Evolutionary conservation across 2,888 invertebrate species (phyloP), one percentile per base, ranked within the genome.

Genomic region (Drosophila multiciliata): DNA sequence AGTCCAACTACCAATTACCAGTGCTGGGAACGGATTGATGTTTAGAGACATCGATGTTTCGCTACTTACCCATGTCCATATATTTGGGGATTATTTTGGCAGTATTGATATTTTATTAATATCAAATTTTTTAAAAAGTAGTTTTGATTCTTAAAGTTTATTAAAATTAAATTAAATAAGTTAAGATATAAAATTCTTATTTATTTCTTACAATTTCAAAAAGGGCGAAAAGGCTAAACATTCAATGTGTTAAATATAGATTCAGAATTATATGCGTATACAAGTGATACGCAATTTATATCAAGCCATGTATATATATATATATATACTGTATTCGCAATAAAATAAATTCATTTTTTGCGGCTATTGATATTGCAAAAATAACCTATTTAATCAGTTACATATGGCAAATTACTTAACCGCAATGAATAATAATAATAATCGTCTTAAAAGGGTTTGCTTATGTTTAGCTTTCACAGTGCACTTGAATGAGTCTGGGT

Each of bases 361-460:
- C 40, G 40, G 40, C n/a, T 40, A 4, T n/a, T 40, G 9, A 9
- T 40, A 40, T 40, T 40, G 2, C 38, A n/a, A 8, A 40, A 40
- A 40, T 40, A n/a, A n/a, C n/a, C 40, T 9, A 40, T 40, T 40
- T 40, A n/a, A n/a, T n/a, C 3, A n/a, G 0, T 8, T n/a, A 40
- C 8, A 9, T n/a, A 40, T 40, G 17, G 17, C 2, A 40, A 40
- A n/a, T n/a, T 9, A 40, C 9, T 40, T 3, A 38, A 40, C 40
- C 40, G 40, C 40, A 40, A 9, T 40, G 40, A 40, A 40, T 40
- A n/a, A 40, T 40, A 40, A n/a, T n/a, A n/a, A n/a, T n/a, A n/a
- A n/a, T 1, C 40, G 4, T 8, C 4, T 38, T 3, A 8, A 38
- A 17, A 17, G 4, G 4, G 8, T 17, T 38, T 8, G 17, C 17